A percentile compares a stretch with the other conserved stretches of the same genome.
phyloP scores from a whole-genome alignment of 2,113 vertebrate genomes.

The Gila orcuttii region DNA sequence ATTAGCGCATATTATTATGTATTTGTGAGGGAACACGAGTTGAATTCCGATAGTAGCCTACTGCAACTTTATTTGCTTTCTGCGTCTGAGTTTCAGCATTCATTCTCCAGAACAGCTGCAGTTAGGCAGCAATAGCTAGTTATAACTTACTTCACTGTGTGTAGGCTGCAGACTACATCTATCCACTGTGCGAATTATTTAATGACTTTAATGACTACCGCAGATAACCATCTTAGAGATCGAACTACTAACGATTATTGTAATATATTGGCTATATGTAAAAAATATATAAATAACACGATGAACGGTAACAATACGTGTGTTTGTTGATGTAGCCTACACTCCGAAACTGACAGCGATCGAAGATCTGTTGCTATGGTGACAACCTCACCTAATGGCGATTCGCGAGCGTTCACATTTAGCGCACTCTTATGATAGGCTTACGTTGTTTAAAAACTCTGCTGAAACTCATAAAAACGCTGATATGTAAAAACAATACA shows the following conservation, averaged over 20 bases:
- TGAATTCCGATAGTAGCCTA: slow-evolving; percentile 1
- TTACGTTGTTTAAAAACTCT: background rate
- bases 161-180: background rate
- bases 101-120: background rate
- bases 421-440: background rate
- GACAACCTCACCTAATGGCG: background rate
- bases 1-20: background rate
- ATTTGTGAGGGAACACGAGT: background rate
- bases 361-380: background rate
- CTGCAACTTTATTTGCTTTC: background rate
- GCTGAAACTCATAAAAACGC: background rate
- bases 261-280: background rate
- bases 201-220: background rate
- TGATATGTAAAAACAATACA: background rate
- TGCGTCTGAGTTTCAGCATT: background rate
- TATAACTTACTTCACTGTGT: background rate
- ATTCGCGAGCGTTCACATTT: background rate
- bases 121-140: too few relatives aligned
- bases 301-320: background rate
- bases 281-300: background rate
- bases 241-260: background rate
- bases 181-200: background rate
- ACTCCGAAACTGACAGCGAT: background rate
- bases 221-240: background rate
- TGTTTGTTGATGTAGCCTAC: background rate